Conservation (phyloP, 2,797 vertebrate genomes). For the Takifugu rubripes region DNA sequence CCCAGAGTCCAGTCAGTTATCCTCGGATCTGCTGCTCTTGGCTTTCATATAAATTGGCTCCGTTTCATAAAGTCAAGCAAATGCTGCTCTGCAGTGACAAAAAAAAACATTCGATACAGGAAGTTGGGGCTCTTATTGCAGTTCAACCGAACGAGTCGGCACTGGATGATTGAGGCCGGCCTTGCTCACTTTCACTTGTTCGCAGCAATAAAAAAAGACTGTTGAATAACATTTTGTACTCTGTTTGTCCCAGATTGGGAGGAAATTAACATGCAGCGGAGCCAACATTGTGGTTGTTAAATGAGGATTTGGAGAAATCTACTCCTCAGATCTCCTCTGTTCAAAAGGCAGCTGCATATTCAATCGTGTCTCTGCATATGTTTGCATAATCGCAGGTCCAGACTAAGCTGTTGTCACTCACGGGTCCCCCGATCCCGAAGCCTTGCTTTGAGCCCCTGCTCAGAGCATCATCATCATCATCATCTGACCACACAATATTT, state of each 20-base stretch:
- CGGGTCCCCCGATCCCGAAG: neutral
- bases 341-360: neutral
- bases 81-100: neutral
- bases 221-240: too few relatives aligned
- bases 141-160: neutral
- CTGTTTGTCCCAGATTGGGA: too few relatives aligned
- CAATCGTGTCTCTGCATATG: neutral
- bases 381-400: neutral
- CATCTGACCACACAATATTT: neutral
- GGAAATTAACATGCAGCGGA: too few relatives aligned
- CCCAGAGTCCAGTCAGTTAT: slow-evolving; percentile 48
- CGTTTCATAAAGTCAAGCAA: slow-evolving; percentile 8
- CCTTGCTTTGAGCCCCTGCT: neutral
- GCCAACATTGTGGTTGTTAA: too few relatives aligned
- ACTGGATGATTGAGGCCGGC: neutral
- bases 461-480: too few relatives aligned
- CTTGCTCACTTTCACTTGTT: too few relatives aligned
- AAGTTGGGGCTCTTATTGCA: neutral
- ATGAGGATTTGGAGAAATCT: too few relatives aligned
- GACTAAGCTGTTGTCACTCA: neutral
- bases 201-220: too few relatives aligned
- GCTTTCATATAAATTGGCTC: slow-evolving; percentile 23
- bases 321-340: too few relatives aligned
- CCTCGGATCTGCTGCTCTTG: slow-evolving; percentile 20
- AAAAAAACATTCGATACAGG: neutral